These are phyloP conservation scores for Gymnoscopelus braueri DNA, from an alignment of 2,797 vertebrate genomes.

Conservation along the genomic window DNA sequence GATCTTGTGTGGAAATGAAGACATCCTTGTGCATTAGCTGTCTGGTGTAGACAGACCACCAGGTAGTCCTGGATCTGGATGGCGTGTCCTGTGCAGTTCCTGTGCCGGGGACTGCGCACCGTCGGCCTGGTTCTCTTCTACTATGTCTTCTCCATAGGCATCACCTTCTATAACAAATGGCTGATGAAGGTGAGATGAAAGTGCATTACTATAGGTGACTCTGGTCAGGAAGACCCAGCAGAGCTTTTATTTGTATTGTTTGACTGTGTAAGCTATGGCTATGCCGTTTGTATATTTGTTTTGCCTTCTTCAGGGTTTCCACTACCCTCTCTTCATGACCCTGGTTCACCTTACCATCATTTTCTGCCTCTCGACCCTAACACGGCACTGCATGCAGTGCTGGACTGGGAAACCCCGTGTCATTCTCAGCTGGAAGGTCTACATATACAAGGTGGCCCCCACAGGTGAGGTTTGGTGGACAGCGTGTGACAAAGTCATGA, in stretches of 20 bases:
- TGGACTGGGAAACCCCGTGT: constrained; percentile 84
- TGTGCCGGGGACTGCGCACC: constrained; percentile 79
- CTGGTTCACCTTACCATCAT: constrained; percentile 88
- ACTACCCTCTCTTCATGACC: constrained; percentile 92
- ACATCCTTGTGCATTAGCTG: constrained; percentile 32
- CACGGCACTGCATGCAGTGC: constrained; percentile 75
- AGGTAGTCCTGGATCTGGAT: constrained; percentile 57
- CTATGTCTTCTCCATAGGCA: constrained; percentile 93
- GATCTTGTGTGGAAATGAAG: constrained; percentile 24
- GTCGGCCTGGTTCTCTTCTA: constrained; percentile 88
- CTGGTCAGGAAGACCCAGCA: too few species aligned
- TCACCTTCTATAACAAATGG: constrained; percentile 98
- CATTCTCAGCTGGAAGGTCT: constrained; percentile 85
- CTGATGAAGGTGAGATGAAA: constrained; percentile 84
- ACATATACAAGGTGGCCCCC: constrained; percentile 87
- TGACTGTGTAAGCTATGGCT: too few species aligned
- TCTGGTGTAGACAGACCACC: constrained; percentile 17
- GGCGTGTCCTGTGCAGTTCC: constrained; percentile 74
- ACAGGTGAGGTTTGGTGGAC: constrained; percentile 78
- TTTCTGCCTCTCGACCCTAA: constrained; percentile 86
- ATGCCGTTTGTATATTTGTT: neutral
- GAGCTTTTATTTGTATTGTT: too few species aligned
- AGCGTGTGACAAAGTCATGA: neutral
- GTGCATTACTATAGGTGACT: too few species aligned
- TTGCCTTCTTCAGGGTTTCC: constrained; percentile 84